Percentiles rank a stretch among this genome's conserved stretches.
Evolutionary conservation across 2,797 vertebrate species (phyloP).

Genomic region (Anas bernieri): DNA sequence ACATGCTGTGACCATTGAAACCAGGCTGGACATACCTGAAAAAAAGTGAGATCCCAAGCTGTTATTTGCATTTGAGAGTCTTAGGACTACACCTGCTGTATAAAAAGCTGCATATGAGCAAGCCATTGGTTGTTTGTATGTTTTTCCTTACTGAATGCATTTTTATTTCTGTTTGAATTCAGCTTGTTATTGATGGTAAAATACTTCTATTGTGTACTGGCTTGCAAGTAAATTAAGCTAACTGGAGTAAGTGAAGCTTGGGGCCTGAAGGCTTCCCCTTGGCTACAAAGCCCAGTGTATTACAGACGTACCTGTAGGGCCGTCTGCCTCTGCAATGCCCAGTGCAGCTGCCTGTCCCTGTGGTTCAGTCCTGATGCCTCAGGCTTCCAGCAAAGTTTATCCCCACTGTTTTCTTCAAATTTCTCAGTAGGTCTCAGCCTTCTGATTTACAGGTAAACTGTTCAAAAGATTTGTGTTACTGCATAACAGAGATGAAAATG

Average conservation of each 20-base stretch:
- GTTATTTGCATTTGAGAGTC: neutral
- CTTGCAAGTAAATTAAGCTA: neutral
- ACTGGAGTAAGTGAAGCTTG: neutral
- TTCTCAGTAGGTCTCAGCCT: neutral
- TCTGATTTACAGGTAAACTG: neutral
- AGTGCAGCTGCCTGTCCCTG: neutral
- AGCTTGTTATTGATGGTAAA: neutral
- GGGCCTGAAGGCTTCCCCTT: neutral
- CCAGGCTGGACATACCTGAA: neutral
- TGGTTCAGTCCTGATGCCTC: neutral
- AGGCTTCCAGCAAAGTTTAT: neutral
- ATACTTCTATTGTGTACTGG: neutral
- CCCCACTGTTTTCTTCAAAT: neutral
- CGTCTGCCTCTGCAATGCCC: neutral
- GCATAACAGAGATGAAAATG: neutral
- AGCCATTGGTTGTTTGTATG: neutral
- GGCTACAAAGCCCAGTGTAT: neutral
- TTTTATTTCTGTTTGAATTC: neutral
- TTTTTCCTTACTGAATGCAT: neutral
- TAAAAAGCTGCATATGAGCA: neutral
- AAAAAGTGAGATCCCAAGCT: neutral
- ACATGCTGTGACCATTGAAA: neutral
- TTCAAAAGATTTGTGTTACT: neutral
- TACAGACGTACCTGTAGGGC: neutral
- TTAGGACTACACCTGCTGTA: neutral